Evolutionary conservation across 2,888 invertebrate species (phyloP).

Genomic region (Metalampra italica): DNA sequence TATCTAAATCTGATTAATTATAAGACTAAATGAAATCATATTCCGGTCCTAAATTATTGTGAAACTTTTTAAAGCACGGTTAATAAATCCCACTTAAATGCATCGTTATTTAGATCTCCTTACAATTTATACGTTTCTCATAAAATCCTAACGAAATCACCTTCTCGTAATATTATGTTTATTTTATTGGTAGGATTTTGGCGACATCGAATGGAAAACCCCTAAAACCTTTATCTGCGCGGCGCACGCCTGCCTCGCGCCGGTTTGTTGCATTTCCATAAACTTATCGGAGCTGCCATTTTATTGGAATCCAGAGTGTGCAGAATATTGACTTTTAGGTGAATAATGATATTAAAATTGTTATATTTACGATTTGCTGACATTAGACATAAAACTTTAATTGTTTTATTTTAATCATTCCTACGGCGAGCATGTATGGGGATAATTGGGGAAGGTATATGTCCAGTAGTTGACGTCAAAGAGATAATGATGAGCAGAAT

Average conservation of each 20-base stretch:
- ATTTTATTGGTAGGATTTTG: constrained; percentile 40
- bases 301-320: constrained; percentile 37
- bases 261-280: constrained; percentile 50
- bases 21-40: no score
- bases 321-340: constrained; percentile 12
- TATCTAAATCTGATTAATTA: no score
- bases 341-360: neutral
- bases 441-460: no score
- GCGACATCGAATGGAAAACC: constrained; percentile 50
- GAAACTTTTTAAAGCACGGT: neutral
- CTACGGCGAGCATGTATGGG: no score
- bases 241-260: constrained; percentile 44
- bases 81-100: neutral
- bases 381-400: no score
- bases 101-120: neutral
- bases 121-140: neutral
- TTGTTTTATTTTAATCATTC: no score
- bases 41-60: no score
- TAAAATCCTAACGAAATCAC: constrained; percentile 1
- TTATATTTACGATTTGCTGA: no score
- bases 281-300: constrained; percentile 48
- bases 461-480: no score
- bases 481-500: no score
- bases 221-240: constrained; percentile 58
- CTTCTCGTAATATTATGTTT: constrained; percentile 6